Evolutionary conservation across 1,140 invertebrate genomes (phyloP), one percentile per base, ranked within the genome.

Genomic region (Plutomurus gul): DNA sequence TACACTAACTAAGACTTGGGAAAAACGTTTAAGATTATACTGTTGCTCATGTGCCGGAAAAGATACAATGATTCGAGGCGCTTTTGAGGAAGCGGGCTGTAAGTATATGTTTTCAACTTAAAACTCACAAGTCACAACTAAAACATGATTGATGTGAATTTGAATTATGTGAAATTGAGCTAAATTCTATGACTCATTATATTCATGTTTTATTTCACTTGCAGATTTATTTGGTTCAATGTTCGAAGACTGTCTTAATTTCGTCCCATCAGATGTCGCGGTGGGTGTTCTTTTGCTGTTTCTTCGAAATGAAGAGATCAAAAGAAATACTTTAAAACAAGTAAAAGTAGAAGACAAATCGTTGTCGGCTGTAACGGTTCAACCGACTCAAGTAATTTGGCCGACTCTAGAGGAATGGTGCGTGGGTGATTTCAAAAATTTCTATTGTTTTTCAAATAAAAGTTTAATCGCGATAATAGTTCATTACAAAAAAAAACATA

Each of bases 241-340:
- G 81, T 94, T 94, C 85, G 89, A 94, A 85, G 93, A 92, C 79
- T 92, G n/a, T n/a, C n/a, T 93, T 0, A 93, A 96, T 87, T 86
- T 96, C 22, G 94, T 96, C 1, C 93, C 94, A 1, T 94, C 94
- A 1, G 95, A 97, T 85, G 90, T 96, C 13, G 90, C 94, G 46
- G 94, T 94, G 8, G 95, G 94, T 8, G 91, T 94, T 76, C 90
- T 96, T 18, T 88, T 97, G 6, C 87, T 96, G 0, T 20, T 39
- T 25, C 36, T 81, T 3, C 30, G 65, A 37, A 77, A 51, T 40
- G 70, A 70, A 43, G 73, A 77, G 56, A 25, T 40, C 43, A 75
- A 71, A 33, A 75, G 25, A 25, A 47, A 5, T 10, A 22, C 11
- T 1, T 16, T 56, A 6, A 72, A 72, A 20, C 11, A 73, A 51